Conservation (phyloP, 2,888 invertebrate species). For the Eristalinus sepulchralis region DNA sequence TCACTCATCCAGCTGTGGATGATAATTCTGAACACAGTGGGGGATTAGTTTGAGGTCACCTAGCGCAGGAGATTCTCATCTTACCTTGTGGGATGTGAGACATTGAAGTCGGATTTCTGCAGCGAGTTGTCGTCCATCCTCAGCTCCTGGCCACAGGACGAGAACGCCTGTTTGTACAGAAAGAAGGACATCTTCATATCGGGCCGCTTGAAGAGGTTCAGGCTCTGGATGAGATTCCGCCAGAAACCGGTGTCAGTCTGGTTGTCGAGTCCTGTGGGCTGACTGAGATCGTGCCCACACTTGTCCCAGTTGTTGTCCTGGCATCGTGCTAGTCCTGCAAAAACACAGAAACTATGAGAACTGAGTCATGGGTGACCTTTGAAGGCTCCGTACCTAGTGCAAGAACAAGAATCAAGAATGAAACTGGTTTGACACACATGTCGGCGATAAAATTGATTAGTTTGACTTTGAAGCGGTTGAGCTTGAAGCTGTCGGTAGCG, state of each 20-base stretch:
- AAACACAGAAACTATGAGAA: not conserved
- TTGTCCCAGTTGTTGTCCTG: constrained; percentile 54
- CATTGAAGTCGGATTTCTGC: constrained; percentile 76
- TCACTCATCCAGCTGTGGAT: constrained; percentile 80
- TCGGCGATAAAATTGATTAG: not conserved
- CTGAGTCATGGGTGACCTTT: too few species aligned
- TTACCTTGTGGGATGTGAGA: constrained; percentile 78
- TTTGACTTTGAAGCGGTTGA: not conserved
- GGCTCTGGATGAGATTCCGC: constrained; percentile 73
- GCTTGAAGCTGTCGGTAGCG: not conserved
- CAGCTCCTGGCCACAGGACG: constrained; percentile 78
- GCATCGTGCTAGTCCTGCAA: constrained; percentile 11
- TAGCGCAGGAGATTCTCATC: not conserved
- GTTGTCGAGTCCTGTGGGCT: constrained; percentile 73
- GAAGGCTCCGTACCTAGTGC: not conserved
- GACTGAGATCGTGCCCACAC: constrained; percentile 76
- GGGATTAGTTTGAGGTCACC: not conserved
- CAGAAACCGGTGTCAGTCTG: constrained; percentile 70
- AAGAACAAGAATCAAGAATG: not conserved
- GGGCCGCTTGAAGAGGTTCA: constrained; percentile 74
- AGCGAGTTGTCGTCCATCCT: constrained; percentile 75
- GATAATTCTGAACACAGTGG: constrained; percentile 76
- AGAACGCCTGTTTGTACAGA: constrained; percentile 77
- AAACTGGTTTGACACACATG: not conserved
- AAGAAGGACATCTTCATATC: constrained; percentile 77